Evolutionary conservation across 2,113 vertebrate species (phyloP), one percentile per base, ranked within the genome.

Genomic region (Silurus asotus): DNA sequence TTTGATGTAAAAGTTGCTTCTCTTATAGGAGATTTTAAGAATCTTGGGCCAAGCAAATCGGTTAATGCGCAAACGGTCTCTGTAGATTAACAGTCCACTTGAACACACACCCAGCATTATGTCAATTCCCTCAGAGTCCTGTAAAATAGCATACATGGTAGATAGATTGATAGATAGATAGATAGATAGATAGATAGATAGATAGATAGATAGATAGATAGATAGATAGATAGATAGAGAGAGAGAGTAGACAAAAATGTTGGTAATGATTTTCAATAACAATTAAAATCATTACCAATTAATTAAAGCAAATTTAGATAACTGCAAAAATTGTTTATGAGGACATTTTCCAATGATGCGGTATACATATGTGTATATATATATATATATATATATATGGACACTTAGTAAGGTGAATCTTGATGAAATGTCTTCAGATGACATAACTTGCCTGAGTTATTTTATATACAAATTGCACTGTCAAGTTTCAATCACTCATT

Each of bases 1-100:
- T 94, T 99, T 99, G 93, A 99, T 99, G 93, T 99, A 99, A 93
- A 99, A 99, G 94, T 99, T 99, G 94, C 98, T 99, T 91, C 98
- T 96, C 86, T 99, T 99, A 84, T 99, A 99, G 48, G 98, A 99
- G 89, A 99, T 99, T 94, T 99, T 99, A 80, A 99, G 97, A 91
- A 99, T 99, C 93, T 99, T 99, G 84, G 98, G 98, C 98, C 98
- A 99, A 89, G 98, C 98, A 0, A 99, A 99, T 8, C 98, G 97
- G 90, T 99, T 99, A 94, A 99, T 99, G 89, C 98, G 95, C 89
- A 99, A 94, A 4, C 98, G 96, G 92, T 99, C 98, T 87, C 98
- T 94, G 93, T 99, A 99, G 92, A 99, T 98, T 53, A 99, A 96
- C 62, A 99, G 95, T 70, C 98, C 98, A 0, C 98, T 99, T 93